Evolutionary conservation across 2,113 vertebrate genomes (phyloP), one percentile per base, ranked within the genome.

Genomic region (Corynorhinus townsendii): DNA sequence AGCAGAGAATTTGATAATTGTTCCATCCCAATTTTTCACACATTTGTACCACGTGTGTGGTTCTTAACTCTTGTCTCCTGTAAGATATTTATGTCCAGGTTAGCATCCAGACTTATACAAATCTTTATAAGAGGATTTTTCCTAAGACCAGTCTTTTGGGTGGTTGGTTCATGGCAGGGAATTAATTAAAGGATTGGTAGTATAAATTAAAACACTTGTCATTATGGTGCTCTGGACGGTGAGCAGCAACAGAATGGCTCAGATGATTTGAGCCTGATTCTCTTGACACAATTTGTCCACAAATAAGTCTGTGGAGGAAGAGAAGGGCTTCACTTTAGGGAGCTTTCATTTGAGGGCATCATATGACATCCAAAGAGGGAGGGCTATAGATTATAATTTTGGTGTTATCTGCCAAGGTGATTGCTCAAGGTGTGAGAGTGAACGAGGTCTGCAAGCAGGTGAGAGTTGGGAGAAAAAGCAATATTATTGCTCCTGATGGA

Each of bases 141-240:
- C 7, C 7, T 76, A 73, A 76, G n/a, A 68, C 49, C 12, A 26
- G 19, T 47, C 11, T 66, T n/a, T 47, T 52, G 54, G 52, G 24
- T 45, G n/a, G 26, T 81, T 77, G 54, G 17, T 62, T 33, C 1
- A 4, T 7, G 59, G 17, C 11, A 84, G 38, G 12, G 9, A 19
- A 56, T 56, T 20, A 64, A 0, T 33, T 14, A 86, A 73, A 77
- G 16, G 28, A 11, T 26, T 38, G 8, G 0, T 30, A 11, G 3
- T 7, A 2, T 49, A 47, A n/a, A 33, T 15, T n/a, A 40, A 40
- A 24, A 20, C 3, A 7, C 3, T 33, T 54, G 7, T 3, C 47
- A 45, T 38, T 69, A 26, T 54, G 20, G 22, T 54, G 11, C 24
- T 17, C 0, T 0, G 11, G 56, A 43, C 0, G 4, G 2, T 59